Base-by-base conservation (phyloP, 2,888 invertebrate species). In the Cosmia pyralina region DNA sequence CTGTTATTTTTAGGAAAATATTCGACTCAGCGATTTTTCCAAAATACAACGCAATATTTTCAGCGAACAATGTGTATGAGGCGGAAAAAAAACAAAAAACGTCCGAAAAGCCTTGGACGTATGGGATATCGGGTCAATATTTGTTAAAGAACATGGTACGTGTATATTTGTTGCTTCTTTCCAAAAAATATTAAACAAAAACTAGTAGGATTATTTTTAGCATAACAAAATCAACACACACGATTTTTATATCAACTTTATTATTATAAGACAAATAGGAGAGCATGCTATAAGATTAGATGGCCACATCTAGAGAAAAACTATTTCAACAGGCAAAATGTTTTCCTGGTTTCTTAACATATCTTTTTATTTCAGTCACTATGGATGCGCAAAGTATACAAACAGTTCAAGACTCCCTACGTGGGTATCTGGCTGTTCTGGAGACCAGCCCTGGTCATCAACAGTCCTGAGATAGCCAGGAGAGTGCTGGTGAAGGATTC, bases 341-440 rank as follows among this genome's bases (percentile, higher is more conserved):
- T 34, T 34, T 34, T 34, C 34, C 34, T 34, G 34, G 4, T 34
- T 34, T 34, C 4, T 34, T 34, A 34, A 34, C 38, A 38, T 38
- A 38, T 38, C 38, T 38, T 38, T 38, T 38, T 38, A 2, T 38
- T 38, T 38, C 38, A 38, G 38, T 38, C 38, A 38, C 38, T 38
- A 38, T 38, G 92, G 92, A 85, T 94, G 85, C 87, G 89, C 0
- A 69, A 85, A 41, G 19, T 92, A 1, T 93, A 93, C 84, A 69
- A 84, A 0, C 76, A 85, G 2, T 91, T 88, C 81, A 77, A 85
- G 0, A 41, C 84, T 0, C 92, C 94, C 0, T 93, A 93, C 80
- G 80, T 92, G 0, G 94, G 95, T 0, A 91, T 93, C 28, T 94
- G 94, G 94, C 58, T 90, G 67, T 91, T 94, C 81, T 93, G 94